Conservation (phyloP, 2,888 invertebrate species). For the Orgyia antiqua region DNA sequence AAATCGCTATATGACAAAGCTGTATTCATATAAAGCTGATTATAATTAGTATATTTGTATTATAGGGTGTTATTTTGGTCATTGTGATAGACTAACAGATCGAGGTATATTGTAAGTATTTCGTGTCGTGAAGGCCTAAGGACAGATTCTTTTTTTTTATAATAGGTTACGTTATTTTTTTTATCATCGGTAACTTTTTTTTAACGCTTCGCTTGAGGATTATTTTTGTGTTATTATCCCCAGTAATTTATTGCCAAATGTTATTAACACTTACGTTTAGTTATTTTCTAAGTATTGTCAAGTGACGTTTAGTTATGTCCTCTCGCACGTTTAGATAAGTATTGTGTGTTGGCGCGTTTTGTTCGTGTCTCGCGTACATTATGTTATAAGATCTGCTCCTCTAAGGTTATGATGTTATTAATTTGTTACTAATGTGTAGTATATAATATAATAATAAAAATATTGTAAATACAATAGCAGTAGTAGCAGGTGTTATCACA, state of each 20-base stretch:
- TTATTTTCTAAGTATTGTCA: constrained; percentile 42
- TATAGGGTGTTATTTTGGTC: constrained; percentile 42
- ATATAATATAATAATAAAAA: constrained; percentile 43
- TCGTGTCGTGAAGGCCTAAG: constrained; percentile 38
- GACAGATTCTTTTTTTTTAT: constrained; percentile 43
- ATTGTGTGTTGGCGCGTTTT: constrained; percentile 13
- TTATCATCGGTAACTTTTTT: constrained; percentile 47
- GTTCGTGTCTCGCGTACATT: constrained; percentile 36
- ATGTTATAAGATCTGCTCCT: constrained; percentile 72
- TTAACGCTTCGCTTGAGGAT: constrained; percentile 58
- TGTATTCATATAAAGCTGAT: constrained; percentile 58
- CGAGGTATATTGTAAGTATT: constrained; percentile 1
- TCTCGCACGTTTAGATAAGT: constrained; percentile 19
- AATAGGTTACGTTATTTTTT: constrained; percentile 36
- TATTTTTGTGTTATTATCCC: constrained; percentile 66
- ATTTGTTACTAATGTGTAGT: constrained; percentile 78
- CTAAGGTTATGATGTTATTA: constrained; percentile 72
- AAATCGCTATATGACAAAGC: constrained; percentile 58
- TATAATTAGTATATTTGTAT: constrained; percentile 47
- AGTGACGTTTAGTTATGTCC: constrained; percentile 32
- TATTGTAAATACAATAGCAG: constrained; percentile 74
- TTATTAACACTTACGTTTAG: constrained; percentile 65
- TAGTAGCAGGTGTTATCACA: constrained; percentile 79
- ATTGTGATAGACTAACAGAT: constrained; percentile 43
- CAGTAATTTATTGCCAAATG: constrained; percentile 78